Evolutionary conservation across 2,797 vertebrate genomes (phyloP).

Genomic region (Pachyuromys duprasi): DNA sequence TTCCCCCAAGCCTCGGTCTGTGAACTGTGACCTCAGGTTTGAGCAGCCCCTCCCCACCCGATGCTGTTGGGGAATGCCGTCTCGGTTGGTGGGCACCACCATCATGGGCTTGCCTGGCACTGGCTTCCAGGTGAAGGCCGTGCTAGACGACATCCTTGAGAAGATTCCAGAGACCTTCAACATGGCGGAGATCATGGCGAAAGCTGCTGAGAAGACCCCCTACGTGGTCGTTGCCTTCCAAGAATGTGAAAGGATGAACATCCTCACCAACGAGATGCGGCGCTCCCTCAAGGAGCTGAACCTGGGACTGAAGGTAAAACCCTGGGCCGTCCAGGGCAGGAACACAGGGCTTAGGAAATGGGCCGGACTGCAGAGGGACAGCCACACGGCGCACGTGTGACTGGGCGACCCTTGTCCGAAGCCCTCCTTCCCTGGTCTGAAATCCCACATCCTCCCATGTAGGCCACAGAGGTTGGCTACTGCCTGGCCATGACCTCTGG

Average conservation of each 20-base stretch:
- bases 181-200: constrained; percentile 85
- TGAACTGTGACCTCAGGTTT: fast-evolving
- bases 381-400: fast-evolving
- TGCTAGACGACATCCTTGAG: constrained; percentile 86
- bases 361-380: neutral
- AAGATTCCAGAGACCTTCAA: constrained; percentile 86
- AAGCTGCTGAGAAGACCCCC: constrained; percentile 85
- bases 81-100: fast-evolving
- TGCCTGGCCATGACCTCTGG: neutral
- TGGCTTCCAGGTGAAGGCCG: constrained; percentile 85
- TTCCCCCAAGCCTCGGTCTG: fast-evolving
- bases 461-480: fast-evolving
- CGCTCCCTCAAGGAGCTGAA: constrained; percentile 87
- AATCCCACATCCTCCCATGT: fast-evolving
- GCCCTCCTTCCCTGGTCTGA: neutral
- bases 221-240: constrained; percentile 89
- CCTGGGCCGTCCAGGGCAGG: fast-evolving
- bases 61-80: neutral
- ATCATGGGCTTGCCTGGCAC: neutral
- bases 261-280: constrained; percentile 85
- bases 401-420: neutral
- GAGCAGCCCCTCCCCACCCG: neutral
- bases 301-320: constrained; percentile 86
- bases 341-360: fast-evolving
- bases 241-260: constrained; percentile 90